Conservation (phyloP, 2,888 invertebrate genomes). For the Leucophenga maculata region DNA sequence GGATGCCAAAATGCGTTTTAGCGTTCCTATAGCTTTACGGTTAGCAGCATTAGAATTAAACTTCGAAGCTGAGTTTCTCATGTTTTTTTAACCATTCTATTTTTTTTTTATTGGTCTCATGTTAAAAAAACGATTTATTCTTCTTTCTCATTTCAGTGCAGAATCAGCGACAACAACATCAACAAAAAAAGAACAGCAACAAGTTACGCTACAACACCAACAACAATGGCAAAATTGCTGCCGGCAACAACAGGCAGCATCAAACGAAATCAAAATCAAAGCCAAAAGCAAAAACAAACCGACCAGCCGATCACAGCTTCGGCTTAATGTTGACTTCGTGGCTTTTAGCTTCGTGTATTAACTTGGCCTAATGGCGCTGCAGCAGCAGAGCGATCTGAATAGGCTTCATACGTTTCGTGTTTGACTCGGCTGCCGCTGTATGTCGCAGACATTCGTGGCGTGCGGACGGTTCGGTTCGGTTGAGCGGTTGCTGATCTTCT, state of each 20-base stretch:
- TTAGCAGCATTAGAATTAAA: no score
- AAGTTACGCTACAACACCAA: no score
- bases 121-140: no score
- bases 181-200: no score
- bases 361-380: no score
- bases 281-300: conserved; percentile 45
- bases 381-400: no score
- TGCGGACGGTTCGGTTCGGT: background rate
- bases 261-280: conserved; percentile 53
- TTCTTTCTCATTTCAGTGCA: background rate
- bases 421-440: background rate
- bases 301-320: background rate
- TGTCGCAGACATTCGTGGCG: no score
- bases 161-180: background rate
- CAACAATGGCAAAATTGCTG: background rate
- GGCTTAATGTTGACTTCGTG: conserved; percentile 5
- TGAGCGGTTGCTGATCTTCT: background rate
- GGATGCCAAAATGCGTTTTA: background rate
- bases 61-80: background rate
- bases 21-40: no score
- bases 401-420: conserved; percentile 6
- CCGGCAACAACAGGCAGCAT: conserved; percentile 19
- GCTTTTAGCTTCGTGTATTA: background rate
- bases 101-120: no score
- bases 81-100: background rate